Base-by-base conservation (phyloP, 2,113 vertebrate genomes). In the Prinia subflava region DNA sequence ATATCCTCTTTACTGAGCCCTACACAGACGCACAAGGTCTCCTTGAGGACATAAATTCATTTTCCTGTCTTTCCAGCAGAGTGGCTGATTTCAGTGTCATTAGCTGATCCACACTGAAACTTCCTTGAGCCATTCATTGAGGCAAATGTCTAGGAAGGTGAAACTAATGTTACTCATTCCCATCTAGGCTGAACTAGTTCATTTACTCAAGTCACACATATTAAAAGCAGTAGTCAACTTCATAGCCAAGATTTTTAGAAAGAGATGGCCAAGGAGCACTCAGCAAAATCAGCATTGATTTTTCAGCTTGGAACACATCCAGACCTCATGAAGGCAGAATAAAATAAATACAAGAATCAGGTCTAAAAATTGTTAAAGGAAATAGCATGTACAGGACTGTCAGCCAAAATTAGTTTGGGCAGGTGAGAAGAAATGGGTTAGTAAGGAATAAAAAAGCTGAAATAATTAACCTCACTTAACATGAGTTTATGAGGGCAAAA, bases 201-300 rank as follows among this genome's bases (percentile, higher is more conserved):
- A 95, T 91, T 95, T 93, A 87, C 88, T 93, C 65, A 80, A 91
- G 87, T 44, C 1, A 5, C 71, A 64, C 64, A 50, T 44, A 88
- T 64, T 83, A 83, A 92, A 47, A 93, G 62, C 55, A 81, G 90
- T 59, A 92, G 84, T 30, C 56, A 75, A 80, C 76, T 69, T 70
- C 68, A 27, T 65, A 90, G 79, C 35, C 47, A 91, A 81, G 85
- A 93, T 68, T 92, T 95, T 92, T 81, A n/a, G 89, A 68, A 90
- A 88, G 67, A 83, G 42, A 47, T 78, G 82, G 79, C 71, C 8
- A 3, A 92, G 71, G 52, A 60, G 85, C 56, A 75, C 86, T 92
- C 87, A 88, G 93, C 42, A 93, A 95, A 91, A 94, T 83, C 90
- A 94, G 64, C 92, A 94, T 67, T 95, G 90, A 91, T 93, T 96